Conservation (phyloP, 2,113 vertebrate genomes). For the Pelusios castaneus region DNA sequence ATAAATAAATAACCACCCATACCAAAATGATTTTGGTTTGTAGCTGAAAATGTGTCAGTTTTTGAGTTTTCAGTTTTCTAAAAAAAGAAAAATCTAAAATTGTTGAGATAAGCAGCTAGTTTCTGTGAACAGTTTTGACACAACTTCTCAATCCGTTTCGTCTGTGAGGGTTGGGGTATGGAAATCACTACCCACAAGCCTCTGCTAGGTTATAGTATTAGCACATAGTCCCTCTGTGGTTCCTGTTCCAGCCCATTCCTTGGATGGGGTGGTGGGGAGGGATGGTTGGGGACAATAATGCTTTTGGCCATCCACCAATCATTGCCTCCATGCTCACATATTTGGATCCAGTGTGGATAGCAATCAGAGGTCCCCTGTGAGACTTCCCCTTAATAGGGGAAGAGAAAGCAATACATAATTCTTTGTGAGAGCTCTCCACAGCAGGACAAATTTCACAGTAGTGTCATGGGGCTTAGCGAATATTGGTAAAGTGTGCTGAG, state of each 20-base stretch:
- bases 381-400: neutral
- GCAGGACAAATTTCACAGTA: neutral
- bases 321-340: neutral
- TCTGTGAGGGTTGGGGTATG: too few species aligned
- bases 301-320: neutral
- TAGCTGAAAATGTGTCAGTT: neutral
- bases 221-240: too few species aligned
- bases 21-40: neutral
- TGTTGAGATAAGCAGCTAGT: neutral
- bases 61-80: neutral
- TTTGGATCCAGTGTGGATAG: neutral
- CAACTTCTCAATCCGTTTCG: too few species aligned
- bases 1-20: too few species aligned
- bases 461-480: neutral
- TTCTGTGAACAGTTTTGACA: neutral
- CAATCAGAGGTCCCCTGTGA: neutral
- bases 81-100: neutral
- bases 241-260: neutral
- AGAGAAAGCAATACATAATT: neutral
- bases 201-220: too few species aligned
- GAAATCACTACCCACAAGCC: too few species aligned
- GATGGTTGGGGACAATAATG: neutral
- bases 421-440: neutral
- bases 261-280: neutral
- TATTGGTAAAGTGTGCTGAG: neutral